Evolutionary conservation across 2,888 invertebrate species (phyloP).

Genomic region (Neria commutata): DNA sequence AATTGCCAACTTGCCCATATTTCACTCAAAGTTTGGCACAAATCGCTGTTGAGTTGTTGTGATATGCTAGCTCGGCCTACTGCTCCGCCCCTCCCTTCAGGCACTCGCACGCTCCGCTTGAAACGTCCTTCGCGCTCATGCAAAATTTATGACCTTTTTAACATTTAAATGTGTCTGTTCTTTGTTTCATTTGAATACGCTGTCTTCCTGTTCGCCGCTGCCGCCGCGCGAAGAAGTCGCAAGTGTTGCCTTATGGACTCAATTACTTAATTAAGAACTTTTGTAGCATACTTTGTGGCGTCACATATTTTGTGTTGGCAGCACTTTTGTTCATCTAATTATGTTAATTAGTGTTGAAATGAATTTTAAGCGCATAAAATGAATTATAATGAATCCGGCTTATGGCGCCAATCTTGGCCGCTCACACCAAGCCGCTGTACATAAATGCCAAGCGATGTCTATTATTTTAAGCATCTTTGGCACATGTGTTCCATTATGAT

Average conservation of each 20-base stretch:
- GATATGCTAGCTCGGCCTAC: no score
- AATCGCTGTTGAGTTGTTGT: not conserved
- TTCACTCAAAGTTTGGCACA: not conserved
- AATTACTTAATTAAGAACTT: slow-evolving; percentile 14
- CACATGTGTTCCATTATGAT: no score
- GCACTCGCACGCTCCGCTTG: not conserved
- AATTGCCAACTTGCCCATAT: slow-evolving; percentile 1
- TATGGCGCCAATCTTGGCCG: no score
- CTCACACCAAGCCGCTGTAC: no score
- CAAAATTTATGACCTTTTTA: no score
- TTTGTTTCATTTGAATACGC: no score
- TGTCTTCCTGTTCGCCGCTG: not conserved
- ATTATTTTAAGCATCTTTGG: no score
- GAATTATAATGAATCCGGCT: not conserved
- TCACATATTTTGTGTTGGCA: slow-evolving; percentile 12
- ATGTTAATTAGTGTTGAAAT: slow-evolving; percentile 10
- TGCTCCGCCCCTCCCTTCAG: not conserved
- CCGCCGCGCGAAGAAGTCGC: no score
- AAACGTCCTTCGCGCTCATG: no score
- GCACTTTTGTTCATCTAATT: slow-evolving; percentile 8
- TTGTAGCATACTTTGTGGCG: not conserved
- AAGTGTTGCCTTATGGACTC: slow-evolving; percentile 11
- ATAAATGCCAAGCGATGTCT: no score
- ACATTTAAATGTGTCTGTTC: no score
- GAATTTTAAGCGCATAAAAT: slow-evolving; percentile 10